These are phyloP conservation scores for Leptodactylus fuscus DNA, from an alignment of 2,113 vertebrate species.

Conservation along the genomic window DNA sequence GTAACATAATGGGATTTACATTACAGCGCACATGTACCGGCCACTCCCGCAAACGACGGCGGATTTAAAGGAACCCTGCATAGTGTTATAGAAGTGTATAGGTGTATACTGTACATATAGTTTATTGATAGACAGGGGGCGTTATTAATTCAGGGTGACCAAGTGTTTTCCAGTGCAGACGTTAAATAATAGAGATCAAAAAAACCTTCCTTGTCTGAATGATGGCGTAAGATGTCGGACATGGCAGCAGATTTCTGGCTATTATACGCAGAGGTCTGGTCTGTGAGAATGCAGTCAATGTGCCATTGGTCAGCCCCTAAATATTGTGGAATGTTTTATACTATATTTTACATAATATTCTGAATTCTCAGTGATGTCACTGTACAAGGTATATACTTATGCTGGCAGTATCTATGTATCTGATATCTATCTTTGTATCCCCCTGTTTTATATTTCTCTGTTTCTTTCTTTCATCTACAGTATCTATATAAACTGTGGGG, in stretches of 20 bases:
- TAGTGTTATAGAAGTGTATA: background rate
- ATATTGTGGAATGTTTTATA: too few species aligned
- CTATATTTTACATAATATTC: too few species aligned
- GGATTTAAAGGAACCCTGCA: background rate
- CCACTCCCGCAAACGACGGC: background rate
- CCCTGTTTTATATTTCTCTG: too few species aligned
- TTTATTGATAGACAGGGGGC: background rate
- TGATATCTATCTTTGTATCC: too few species aligned
- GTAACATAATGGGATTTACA: constrained; percentile 47
- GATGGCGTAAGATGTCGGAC: background rate
- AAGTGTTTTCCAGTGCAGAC: background rate
- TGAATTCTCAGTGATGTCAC: too few species aligned
- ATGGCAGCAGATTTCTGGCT: background rate
- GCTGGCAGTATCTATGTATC: too few species aligned
- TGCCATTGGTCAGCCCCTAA: background rate
- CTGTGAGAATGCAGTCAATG: background rate
- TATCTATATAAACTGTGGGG: too few species aligned
- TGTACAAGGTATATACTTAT: too few species aligned
- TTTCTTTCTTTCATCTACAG: too few species aligned
- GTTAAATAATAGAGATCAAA: background rate
- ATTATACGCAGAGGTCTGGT: background rate
- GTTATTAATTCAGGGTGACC: background rate
- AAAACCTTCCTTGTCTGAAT: background rate
- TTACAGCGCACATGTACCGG: constrained; percentile 1
- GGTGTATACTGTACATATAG: too few species aligned